Conservation (phyloP, 2,113 vertebrate species). For the Hemichromis elongatus region DNA sequence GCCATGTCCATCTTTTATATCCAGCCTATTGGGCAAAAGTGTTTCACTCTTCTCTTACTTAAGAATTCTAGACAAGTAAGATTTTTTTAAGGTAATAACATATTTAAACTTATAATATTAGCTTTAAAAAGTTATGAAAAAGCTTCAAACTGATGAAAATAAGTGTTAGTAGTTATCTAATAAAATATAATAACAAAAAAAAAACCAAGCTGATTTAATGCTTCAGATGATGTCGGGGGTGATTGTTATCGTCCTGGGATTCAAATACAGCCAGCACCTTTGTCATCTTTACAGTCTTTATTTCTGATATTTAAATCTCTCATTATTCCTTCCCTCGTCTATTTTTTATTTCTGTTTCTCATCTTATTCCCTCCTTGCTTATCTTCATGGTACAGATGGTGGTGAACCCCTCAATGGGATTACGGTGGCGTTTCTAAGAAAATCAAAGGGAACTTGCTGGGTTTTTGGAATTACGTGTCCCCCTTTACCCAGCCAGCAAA, state of each 20-base stretch:
- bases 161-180: neutral
- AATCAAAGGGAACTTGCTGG: constrained; percentile 51
- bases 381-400: constrained; percentile 58
- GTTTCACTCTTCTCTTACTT: neutral
- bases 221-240: neutral
- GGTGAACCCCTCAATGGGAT: constrained; percentile 49
- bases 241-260: neutral
- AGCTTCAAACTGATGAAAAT: neutral
- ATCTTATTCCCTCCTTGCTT: constrained; percentile 7
- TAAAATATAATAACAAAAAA: neutral
- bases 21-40: neutral
- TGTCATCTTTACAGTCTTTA: neutral
- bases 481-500: constrained; percentile 32
- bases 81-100: neutral
- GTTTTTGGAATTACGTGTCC: constrained; percentile 52
- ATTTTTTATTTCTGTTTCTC: neutral
- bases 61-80: neutral
- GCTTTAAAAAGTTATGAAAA: neutral
- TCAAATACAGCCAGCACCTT: neutral
- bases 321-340: neutral
- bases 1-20: neutral
- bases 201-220: neutral
- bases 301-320: neutral
- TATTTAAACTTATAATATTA: neutral
- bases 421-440: constrained; percentile 35